These are phyloP conservation scores for Peromyscus leucopus DNA, from an alignment of 2,113 vertebrate species.

Conservation along the genomic window DNA sequence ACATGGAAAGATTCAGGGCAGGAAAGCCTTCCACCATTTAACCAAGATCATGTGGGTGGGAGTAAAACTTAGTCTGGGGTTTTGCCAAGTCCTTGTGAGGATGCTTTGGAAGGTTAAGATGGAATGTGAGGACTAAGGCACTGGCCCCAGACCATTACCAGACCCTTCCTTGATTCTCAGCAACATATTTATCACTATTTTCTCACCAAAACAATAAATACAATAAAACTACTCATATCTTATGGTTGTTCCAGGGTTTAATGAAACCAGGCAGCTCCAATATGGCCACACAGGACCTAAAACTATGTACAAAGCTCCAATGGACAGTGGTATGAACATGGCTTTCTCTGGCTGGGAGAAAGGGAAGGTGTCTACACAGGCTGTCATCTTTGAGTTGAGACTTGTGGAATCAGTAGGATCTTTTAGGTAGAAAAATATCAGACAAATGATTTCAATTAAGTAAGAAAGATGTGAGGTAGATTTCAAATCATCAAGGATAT, in stretches of 20 bases:
- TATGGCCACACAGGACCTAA: background rate
- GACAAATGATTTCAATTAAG: background rate
- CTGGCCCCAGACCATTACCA: background rate
- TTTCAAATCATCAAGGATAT: background rate
- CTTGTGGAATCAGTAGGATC: background rate
- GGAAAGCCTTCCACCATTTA: background rate
- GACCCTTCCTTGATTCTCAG: background rate
- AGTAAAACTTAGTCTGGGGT: background rate
- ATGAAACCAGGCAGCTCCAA: background rate
- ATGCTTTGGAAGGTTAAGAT: background rate
- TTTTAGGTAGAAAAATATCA: background rate
- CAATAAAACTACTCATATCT: background rate
- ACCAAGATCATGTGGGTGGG: background rate
- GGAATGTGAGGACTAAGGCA: background rate
- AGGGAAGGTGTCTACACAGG: background rate
- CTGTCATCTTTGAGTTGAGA: background rate
- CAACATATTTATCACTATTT: background rate
- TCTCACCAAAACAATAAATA: background rate
- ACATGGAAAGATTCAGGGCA: background rate
- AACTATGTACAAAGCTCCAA: background rate
- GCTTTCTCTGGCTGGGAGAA: background rate
- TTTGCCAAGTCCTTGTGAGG: background rate
- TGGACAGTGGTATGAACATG: rapidly evolving
- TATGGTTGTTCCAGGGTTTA: background rate
- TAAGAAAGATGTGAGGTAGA: background rate